Evolutionary conservation across 2,113 vertebrate genomes (phyloP).

Genomic region (Herpailurus yagouaroundi): DNA sequence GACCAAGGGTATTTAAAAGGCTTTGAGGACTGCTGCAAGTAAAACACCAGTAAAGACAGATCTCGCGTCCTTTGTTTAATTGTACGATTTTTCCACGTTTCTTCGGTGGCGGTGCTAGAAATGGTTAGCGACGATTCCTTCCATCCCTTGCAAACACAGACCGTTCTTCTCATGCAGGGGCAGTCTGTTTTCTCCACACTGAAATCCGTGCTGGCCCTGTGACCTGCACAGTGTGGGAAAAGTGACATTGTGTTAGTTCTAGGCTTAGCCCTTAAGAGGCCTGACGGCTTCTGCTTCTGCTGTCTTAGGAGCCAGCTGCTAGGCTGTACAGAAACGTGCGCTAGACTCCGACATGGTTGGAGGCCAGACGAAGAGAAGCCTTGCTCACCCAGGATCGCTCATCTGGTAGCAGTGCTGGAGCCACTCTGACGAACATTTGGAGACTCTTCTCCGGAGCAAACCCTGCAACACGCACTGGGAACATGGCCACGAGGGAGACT

Average conservation of each 20-base stretch:
- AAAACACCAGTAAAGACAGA: not conserved
- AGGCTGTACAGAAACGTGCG: not conserved
- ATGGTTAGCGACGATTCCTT: not conserved
- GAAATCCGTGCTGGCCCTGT: not conserved
- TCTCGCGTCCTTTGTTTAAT: not conserved
- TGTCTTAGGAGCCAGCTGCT: not conserved
- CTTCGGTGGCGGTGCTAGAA: not conserved
- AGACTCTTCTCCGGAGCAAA: not conserved
- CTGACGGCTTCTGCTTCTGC: not conserved
- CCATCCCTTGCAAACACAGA: not conserved
- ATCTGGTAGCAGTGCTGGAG: not conserved
- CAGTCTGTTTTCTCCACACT: not conserved
- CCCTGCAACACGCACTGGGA: not conserved
- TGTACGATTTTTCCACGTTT: not conserved
- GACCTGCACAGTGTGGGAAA: not conserved
- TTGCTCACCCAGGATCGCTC: not conserved
- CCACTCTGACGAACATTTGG: not conserved
- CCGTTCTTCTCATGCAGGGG: too few relatives aligned
- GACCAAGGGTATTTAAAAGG: not conserved
- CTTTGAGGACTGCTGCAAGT: conserved; percentile 8
- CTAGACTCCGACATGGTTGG: not conserved
- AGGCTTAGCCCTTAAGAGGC: not conserved
- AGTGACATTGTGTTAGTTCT: not conserved
- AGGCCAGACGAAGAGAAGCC: not conserved
- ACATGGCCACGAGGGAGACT: not conserved